Conservation (phyloP, 2,888 invertebrate species). For the Colletes collaris region DNA sequence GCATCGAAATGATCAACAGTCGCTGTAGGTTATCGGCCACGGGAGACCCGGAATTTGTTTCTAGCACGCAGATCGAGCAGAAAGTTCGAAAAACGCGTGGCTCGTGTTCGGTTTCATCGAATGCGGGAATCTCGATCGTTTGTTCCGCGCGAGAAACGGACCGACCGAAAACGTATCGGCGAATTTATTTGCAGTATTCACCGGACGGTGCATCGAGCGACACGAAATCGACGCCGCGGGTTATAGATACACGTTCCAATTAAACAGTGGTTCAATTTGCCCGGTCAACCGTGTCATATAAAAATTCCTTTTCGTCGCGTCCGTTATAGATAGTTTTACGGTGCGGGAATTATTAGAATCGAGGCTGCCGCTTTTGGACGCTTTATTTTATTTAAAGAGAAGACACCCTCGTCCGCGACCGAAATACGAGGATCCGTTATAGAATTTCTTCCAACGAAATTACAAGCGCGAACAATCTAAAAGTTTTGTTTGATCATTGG, state of each 20-base stretch:
- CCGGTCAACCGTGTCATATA: constrained; percentile 25
- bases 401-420: neutral
- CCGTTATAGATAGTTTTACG: constrained; percentile 24
- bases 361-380: constrained; percentile 14
- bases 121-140: neutral
- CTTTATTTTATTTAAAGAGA: constrained; percentile 20
- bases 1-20: no score
- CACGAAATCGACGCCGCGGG: neutral
- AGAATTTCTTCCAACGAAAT: neutral
- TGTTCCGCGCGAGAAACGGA: neutral
- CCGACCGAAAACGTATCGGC: neutral
- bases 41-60: neutral
- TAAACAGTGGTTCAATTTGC: constrained; percentile 43
- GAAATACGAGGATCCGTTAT: no score
- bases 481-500: neutral
- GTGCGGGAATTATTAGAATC: constrained; percentile 8
- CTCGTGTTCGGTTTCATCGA: neutral
- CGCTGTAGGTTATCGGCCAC: no score
- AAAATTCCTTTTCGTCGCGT: constrained; percentile 31
- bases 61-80: neutral
- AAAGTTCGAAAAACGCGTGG: neutral
- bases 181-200: constrained; percentile 21
- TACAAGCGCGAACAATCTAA: neutral
- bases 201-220: neutral
- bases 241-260: constrained; percentile 28